phyloP scores from a whole-genome alignment of 2,113 vertebrate species.

The Hiodon alosoides region DNA sequence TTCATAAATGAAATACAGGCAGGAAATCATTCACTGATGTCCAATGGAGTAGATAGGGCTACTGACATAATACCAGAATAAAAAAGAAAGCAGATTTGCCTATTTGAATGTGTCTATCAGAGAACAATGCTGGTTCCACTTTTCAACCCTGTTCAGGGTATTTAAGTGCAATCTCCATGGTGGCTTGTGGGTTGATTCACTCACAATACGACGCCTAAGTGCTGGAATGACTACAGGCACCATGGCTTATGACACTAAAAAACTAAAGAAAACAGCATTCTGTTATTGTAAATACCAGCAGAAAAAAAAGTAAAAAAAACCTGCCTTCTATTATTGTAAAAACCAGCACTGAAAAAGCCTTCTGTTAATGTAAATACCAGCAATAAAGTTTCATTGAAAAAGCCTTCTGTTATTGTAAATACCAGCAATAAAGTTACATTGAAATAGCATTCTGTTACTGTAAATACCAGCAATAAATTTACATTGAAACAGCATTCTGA shows the following conservation, averaged over 20 bases:
- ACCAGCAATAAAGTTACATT: background rate
- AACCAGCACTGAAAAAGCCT: too few relatives aligned
- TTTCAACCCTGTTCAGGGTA: constrained; percentile 28
- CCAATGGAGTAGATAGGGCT: constrained; percentile 54
- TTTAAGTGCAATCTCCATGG: background rate
- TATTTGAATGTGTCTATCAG: constrained; percentile 47
- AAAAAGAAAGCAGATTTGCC: constrained; percentile 49
- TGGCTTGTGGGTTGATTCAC: constrained; percentile 37
- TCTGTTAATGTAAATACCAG: too few relatives aligned
- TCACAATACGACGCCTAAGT: constrained; percentile 49
- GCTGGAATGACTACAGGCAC: constrained; percentile 29
- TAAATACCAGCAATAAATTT: background rate
- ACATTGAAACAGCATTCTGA: background rate
- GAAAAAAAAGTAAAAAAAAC: constrained; percentile 36
- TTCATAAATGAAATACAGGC: constrained; percentile 70
- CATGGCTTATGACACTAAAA: background rate
- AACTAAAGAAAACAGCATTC: constrained; percentile 48
- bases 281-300: constrained; percentile 36
- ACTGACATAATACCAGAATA: constrained; percentile 60
- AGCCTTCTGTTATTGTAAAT: constrained; percentile 43
- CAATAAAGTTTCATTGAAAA: constrained; percentile 28
- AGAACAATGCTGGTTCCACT: constrained; percentile 55
- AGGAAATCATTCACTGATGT: constrained; percentile 70
- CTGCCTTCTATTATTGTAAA: too few relatives aligned
- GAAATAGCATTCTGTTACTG: too few relatives aligned